Evolutionary conservation across 1,140 invertebrate species (phyloP).

Genomic region (Piezodorus guildinii): DNA sequence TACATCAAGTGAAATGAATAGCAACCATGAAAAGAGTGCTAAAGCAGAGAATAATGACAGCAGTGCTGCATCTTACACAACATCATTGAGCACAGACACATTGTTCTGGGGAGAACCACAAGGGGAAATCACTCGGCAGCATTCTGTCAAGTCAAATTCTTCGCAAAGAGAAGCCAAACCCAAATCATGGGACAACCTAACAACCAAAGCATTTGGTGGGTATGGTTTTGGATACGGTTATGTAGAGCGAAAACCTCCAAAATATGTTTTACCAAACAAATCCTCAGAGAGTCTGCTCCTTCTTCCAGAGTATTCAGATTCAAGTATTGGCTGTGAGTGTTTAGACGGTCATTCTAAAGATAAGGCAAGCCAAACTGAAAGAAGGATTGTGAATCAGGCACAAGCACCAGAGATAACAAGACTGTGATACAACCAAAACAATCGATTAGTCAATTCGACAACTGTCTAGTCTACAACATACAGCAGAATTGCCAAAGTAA

Average conservation of each 20-base stretch:
- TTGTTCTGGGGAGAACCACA: slow-evolving; percentile 49
- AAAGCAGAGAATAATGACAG: slow-evolving; percentile 37
- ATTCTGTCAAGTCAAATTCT: slow-evolving; percentile 29
- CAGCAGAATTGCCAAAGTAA: slow-evolving; percentile 13
- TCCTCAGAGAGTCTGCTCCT: slow-evolving; percentile 64
- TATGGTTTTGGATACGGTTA: slow-evolving; percentile 74
- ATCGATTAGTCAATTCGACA: slow-evolving; percentile 22
- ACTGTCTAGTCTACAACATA: slow-evolving; percentile 20
- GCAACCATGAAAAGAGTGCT: slow-evolving; percentile 17
- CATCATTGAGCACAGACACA: slow-evolving; percentile 69
- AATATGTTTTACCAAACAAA: slow-evolving; percentile 51
- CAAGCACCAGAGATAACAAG: slow-evolving; percentile 36
- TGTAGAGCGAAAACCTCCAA: slow-evolving; percentile 26
- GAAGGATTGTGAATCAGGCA: slow-evolving; percentile 32
- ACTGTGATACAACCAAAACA: slow-evolving; percentile 31
- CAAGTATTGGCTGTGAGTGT: slow-evolving; percentile 53
- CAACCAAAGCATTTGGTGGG: slow-evolving; percentile 66
- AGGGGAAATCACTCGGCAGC: slow-evolving; percentile 25
- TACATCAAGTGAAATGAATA: slow-evolving; percentile 56
- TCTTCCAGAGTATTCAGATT: slow-evolving; percentile 47
- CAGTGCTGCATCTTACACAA: slow-evolving; percentile 63
- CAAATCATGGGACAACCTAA: slow-evolving; percentile 77
- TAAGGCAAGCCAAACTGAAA: slow-evolving; percentile 39
- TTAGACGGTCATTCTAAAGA: slow-evolving; percentile 38
- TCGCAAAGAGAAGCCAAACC: slow-evolving; percentile 52